Base-by-base conservation (phyloP, 2,888 invertebrate species). In the Brachyptera putata region DNA sequence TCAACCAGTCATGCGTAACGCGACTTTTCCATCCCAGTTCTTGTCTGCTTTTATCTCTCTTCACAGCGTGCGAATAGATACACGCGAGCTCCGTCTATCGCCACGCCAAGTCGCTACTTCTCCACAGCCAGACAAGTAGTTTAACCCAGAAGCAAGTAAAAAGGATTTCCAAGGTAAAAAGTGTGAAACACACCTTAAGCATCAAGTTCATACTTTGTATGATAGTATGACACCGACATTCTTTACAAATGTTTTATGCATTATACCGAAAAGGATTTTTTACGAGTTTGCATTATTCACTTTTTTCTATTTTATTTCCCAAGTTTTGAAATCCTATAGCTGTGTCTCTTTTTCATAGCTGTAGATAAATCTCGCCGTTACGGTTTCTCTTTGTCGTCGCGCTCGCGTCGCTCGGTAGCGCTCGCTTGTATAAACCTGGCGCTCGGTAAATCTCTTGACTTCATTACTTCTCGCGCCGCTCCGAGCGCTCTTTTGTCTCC, bases 241-340 rank as follows among this genome's bases (percentile, higher is more conserved):
- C 49, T 50, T 50, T 50, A 50, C 49, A 50, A 50, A 50, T 50
- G 49, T 50, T 30, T 50, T 50, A 50, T 50, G 49, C 49, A 50
- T 50, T 50, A 50, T 26, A 50, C 49, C 49, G 50, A 50, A 50
- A n/a, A 30, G 49, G 49, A 50, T 50, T 50, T 50, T 50, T 50
- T 50, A 50, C 49, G 49, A 50, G 26, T 50, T 50, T 26, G 49
- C 49, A 50, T 50, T 50, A 50, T 50, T 50, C 49, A 50, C 49
- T 50, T 50, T 50, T 50, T 50, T 16, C 41, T 21, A 41, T 18
- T 16, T 21, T 41, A 18, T 41, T 41, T 41, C 21, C n/a, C n/a
- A 21, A n/a, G n/a, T 21, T 48, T 48, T 48, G 13, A 48, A 50
- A 50, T 30, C 30, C 49, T 50, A 50, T n/a, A n/a, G 26, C 26